Evolutionary conservation across 2,797 vertebrate genomes (phyloP).

Genomic region (Phataginus tricuspis): DNA sequence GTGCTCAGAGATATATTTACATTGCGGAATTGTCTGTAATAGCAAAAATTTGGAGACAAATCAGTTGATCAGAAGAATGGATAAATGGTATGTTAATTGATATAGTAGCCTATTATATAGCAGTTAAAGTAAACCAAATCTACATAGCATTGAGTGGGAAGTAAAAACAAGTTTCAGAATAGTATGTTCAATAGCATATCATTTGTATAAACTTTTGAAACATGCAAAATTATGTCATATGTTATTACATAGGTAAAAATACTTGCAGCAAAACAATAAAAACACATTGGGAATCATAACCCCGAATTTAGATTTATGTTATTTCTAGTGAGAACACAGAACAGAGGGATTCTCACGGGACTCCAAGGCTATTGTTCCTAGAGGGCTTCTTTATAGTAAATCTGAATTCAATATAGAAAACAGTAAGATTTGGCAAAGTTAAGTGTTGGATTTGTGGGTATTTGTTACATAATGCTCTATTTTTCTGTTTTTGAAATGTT

Average conservation of each 20-base stretch:
- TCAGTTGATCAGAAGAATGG: background rate
- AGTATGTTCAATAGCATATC: background rate
- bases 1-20: background rate
- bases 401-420: slow-evolving; percentile 61
- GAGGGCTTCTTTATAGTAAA: slow-evolving; percentile 63
- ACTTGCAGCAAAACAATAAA: slow-evolving; percentile 33
- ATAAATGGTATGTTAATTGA: background rate
- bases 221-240: background rate
- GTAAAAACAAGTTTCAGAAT: background rate
- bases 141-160: background rate
- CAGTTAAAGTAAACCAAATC: background rate
- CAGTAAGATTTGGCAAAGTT: slow-evolving; percentile 51
- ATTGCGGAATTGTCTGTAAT: background rate
- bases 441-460: background rate
- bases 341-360: background rate
- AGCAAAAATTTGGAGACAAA: slow-evolving; percentile 16
- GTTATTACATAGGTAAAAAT: slow-evolving; percentile 6
- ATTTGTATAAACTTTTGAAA: slow-evolving; percentile 45
- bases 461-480: slow-evolving; percentile 8
- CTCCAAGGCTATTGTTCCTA: background rate
- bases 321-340: background rate
- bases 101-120: background rate
- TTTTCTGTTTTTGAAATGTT: slow-evolving; percentile 48
- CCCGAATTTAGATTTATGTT: slow-evolving; percentile 47
- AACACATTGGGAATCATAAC: background rate